These are phyloP conservation scores for Dasyprocta punctata DNA, from an alignment of 2,113 vertebrate genomes.

Conservation along the genomic window DNA sequence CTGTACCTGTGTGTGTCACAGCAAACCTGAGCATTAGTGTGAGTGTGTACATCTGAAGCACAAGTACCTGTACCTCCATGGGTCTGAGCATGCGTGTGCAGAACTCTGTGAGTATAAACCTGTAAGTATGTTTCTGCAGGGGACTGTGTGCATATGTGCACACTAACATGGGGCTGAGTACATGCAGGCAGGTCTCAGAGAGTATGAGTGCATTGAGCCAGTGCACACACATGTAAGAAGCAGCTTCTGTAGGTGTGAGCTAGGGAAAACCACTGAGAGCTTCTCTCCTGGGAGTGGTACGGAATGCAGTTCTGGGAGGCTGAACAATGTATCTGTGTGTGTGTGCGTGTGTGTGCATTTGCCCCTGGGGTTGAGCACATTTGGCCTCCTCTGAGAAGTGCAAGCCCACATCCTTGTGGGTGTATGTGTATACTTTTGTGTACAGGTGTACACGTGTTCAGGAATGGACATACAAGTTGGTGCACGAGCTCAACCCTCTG, in stretches of 20 bases:
- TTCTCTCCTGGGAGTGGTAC: neutral
- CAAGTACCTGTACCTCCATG: neutral
- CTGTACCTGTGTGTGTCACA: neutral
- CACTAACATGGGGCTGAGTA: neutral
- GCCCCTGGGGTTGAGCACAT: neutral
- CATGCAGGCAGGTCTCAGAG: fast-evolving
- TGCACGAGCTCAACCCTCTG: neutral
- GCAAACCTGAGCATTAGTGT: neutral
- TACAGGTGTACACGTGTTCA: neutral
- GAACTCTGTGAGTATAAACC: neutral
- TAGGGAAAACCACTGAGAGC: neutral
- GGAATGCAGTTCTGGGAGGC: too few relatives aligned
- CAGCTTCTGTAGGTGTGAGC: neutral
- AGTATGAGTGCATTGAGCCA: neutral
- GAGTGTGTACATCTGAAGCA: neutral
- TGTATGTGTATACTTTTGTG: neutral
- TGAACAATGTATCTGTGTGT: neutral
- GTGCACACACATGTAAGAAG: fast-evolving
- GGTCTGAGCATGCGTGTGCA: neutral
- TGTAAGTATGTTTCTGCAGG: neutral
- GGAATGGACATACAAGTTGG: neutral
- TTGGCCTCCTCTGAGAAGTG: neutral
- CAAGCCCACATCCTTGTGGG: too few relatives aligned
- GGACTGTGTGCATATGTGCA: too few relatives aligned
- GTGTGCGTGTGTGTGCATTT: fast-evolving